phyloP scores from a whole-genome alignment of 2,888 invertebrate species.

The Morpho achilles region DNA sequence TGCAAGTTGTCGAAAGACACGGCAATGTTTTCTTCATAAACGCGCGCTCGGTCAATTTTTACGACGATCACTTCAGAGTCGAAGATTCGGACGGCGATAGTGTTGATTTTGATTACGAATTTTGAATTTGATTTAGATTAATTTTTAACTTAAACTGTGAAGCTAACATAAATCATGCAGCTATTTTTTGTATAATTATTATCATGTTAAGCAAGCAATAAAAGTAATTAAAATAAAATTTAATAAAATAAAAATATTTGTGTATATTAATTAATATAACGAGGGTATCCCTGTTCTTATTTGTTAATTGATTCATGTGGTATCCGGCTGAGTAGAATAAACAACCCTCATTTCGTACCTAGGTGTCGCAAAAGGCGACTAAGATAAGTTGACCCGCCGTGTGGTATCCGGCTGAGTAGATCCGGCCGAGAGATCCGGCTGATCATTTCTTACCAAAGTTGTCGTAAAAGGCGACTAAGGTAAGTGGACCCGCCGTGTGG shows the following conservation, averaged over 20 bases:
- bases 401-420: too few relatives aligned
- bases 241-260: background rate
- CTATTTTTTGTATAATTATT: background rate
- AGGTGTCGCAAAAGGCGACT: too few relatives aligned
- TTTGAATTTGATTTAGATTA: constrained; percentile 34
- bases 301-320: too few relatives aligned
- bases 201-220: background rate
- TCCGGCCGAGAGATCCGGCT: too few relatives aligned
- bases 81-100: constrained; percentile 65
- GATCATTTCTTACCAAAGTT: too few relatives aligned
- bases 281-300: too few relatives aligned
- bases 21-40: constrained; percentile 63
- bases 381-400: too few relatives aligned
- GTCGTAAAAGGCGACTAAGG: too few relatives aligned
- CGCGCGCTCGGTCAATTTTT: constrained; percentile 62
- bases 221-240: background rate
- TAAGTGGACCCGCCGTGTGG: too few relatives aligned
- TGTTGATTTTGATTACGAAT: constrained; percentile 70
- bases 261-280: background rate
- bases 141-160: background rate
- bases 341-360: too few relatives aligned
- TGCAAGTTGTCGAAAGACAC: constrained; percentile 50
- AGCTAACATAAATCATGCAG: background rate
- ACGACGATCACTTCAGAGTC: constrained; percentile 56
- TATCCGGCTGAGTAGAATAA: too few relatives aligned